Evolutionary conservation across 1,140 invertebrate species (phyloP), one percentile per base, ranked within the genome.

Genomic region (Heliconius hewitsoni): DNA sequence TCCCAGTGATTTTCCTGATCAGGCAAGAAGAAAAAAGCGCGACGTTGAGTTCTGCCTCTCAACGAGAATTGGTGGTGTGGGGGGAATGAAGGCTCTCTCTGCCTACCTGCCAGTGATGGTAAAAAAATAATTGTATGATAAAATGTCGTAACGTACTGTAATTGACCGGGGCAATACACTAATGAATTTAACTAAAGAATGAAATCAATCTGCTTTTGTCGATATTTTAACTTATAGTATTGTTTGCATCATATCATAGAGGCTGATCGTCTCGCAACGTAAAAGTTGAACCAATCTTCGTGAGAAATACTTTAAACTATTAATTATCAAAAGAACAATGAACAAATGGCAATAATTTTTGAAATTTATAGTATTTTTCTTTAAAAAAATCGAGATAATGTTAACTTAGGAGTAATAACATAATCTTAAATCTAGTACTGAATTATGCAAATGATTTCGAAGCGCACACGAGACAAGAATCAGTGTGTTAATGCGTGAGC

Each of bases 391-490:
- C 27, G 5, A 66, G 13, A 13, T 30, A 30, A 66, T 66, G 13
- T 66, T 3, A 8, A 27, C 60, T 66, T 66, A 27, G 5, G 0
- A 16, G 60, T 3, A 27, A 27, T 66, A 30, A 13, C 11, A 13
- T 46, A 46, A 46, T 46, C 42, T 46, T 46, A 46, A 46, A 60
- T 60, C 60, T 66, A 66, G 11, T 66, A 3, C 8, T 66, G 27
- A 9, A 30, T 66, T 66, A 66, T 30, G 60, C 27, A 66, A 66
- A 66, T 30, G 60, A 66, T 66, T 66, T 66, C 60, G 27, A 66
- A 66, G 60, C 60, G 55, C 5, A 8, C 19, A 23, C n/a, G 60
- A 66, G 60, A 66, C 60, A 30, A 60, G 55, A 60, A 66, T 16
- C 13, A 8, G 60, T 66, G 27, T 66, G 60, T 30, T 30, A 66